A percentile compares a stretch with the other conserved stretches of the same genome.
These are phyloP conservation scores for Disparrhopalites patrizii DNA, from an alignment of 2,888 invertebrate genomes.

Conservation along the genomic window DNA sequence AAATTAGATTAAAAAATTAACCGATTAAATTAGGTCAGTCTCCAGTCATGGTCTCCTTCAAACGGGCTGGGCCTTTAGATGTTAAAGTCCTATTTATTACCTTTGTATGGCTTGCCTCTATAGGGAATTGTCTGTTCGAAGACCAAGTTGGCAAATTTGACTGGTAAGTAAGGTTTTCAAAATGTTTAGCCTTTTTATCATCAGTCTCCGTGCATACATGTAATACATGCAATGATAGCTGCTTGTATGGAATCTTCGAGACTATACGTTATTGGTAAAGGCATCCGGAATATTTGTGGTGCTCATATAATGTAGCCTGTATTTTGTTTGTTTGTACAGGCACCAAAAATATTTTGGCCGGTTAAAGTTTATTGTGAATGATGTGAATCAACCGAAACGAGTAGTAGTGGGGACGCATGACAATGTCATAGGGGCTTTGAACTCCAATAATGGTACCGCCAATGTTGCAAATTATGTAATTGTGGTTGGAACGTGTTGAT, in stretches of 20 bases:
- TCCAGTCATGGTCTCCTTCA: too few relatives aligned
- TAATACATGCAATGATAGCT: too few relatives aligned
- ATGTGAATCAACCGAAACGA: slow-evolving; percentile 65
- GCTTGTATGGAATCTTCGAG: too few relatives aligned
- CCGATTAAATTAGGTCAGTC: too few relatives aligned
- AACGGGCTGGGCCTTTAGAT: background rate
- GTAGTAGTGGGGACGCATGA: slow-evolving; percentile 78
- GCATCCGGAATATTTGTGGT: too few relatives aligned
- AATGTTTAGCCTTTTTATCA: too few relatives aligned
- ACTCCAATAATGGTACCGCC: slow-evolving; percentile 67
- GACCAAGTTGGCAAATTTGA: slow-evolving; percentile 48
- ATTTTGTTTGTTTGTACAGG: slow-evolving; percentile 58
- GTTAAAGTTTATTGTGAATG: slow-evolving; percentile 71
- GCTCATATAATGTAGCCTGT: too few relatives aligned
- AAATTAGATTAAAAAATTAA: too few relatives aligned
- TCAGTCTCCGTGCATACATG: too few relatives aligned
- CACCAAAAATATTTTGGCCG: slow-evolving; percentile 77
- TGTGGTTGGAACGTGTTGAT: background rate
- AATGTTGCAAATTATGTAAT: background rate
- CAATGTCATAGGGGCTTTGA: slow-evolving; percentile 79
- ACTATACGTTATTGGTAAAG: too few relatives aligned
- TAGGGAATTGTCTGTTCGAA: slow-evolving; percentile 31
- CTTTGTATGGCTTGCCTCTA: background rate
- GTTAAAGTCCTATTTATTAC: background rate
- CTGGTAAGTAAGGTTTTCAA: slow-evolving; percentile 41